phyloP scores from a whole-genome alignment of 2,113 vertebrate species.

The Ploceus nigricollis region DNA sequence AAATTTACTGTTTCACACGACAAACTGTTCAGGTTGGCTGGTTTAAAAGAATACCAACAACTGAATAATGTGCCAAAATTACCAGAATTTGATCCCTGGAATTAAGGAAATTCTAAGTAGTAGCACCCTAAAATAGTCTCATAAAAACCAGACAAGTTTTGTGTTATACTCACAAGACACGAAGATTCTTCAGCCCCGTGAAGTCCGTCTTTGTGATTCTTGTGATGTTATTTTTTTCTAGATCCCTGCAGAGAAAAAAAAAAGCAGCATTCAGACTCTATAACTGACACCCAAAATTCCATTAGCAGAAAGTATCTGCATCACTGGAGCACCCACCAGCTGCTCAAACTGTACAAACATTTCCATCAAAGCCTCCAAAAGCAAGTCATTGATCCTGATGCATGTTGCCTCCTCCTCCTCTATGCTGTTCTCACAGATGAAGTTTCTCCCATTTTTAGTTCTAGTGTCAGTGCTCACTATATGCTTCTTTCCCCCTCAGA shows the following conservation, averaged over 20 bases:
- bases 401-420: neutral
- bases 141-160: neutral
- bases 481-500: neutral
- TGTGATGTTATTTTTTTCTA: slow-evolving; percentile 97
- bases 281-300: neutral
- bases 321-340: neutral
- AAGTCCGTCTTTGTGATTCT: slow-evolving; percentile 95
- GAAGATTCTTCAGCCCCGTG: slow-evolving; percentile 90
- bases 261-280: neutral
- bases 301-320: neutral
- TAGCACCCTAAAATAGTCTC: neutral
- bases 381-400: neutral
- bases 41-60: neutral
- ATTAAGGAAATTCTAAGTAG: neutral
- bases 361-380: neutral
- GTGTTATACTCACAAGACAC: slow-evolving; percentile 88
- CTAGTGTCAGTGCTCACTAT: neutral
- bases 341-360: neutral
- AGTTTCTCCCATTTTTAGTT: neutral
- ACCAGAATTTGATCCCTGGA: neutral
- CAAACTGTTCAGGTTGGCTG: neutral
- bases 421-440: rapidly evolving
- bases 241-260: slow-evolving; percentile 78
- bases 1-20: neutral
- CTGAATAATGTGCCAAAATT: neutral